Conservation (phyloP, 2,113 vertebrate species). For the Phaethornis superciliosus region DNA sequence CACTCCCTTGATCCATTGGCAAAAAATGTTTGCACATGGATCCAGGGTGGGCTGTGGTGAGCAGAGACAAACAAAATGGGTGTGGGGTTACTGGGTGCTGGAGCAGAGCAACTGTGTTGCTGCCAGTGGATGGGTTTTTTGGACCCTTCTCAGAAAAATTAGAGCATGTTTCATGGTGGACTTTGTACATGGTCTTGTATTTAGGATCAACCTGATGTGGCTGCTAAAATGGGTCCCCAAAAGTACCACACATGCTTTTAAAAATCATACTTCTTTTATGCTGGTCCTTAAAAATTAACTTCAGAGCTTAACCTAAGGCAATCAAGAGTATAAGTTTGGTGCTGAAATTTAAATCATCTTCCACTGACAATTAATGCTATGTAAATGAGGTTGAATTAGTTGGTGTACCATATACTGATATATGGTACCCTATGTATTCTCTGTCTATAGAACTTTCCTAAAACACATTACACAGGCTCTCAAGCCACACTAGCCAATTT, state of each 20-base stretch:
- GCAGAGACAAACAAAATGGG: fast-evolving
- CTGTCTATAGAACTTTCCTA: background rate
- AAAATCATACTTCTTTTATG: background rate
- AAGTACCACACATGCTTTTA: fast-evolving
- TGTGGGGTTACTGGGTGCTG: background rate
- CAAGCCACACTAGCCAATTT: background rate
- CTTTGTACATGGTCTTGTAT: background rate
- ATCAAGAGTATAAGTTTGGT: background rate
- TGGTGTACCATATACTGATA: background rate
- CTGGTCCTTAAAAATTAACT: background rate
- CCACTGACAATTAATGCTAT: conserved; percentile 55
- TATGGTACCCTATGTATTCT: conserved; percentile 34
- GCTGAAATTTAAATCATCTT: background rate
- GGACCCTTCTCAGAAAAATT: background rate
- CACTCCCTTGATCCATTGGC: background rate
- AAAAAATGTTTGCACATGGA: fast-evolving
- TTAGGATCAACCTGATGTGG: background rate
- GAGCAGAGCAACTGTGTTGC: background rate
- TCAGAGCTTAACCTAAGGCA: too few relatives aligned
- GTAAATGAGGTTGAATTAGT: conserved; percentile 73
- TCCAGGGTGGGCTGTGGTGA: background rate
- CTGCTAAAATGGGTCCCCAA: background rate
- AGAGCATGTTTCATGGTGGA: fast-evolving
- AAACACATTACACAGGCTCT: background rate
- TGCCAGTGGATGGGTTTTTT: fast-evolving